A percentile compares a stretch with the other conserved stretches of the same genome.
phyloP scores from a whole-genome alignment of 2,113 vertebrate species.

The Gadus chalcogrammus region DNA sequence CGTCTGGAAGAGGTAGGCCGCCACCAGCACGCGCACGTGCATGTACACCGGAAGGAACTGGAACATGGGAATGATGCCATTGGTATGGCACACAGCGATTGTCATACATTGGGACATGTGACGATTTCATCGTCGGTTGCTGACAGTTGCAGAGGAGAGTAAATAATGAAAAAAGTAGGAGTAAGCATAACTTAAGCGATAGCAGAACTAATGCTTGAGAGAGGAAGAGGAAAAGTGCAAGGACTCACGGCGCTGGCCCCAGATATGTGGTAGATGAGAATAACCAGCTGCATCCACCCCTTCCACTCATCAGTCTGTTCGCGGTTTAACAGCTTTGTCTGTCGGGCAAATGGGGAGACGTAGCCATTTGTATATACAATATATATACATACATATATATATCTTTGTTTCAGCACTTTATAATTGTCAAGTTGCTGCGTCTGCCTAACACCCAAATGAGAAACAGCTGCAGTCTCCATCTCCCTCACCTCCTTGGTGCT shows the following conservation, averaged over 20 bases:
- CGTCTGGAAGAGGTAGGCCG: slow-evolving; percentile 96
- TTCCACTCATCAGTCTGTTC: slow-evolving; percentile 99
- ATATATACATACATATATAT: not conserved
- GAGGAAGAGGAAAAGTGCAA: no score
- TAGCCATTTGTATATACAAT: slow-evolving; percentile 2
- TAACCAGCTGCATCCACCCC: slow-evolving; percentile 99
- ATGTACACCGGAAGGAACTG: slow-evolving; percentile 98
- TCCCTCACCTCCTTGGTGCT: slow-evolving; percentile 90
- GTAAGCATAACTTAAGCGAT: no score
- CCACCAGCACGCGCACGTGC: slow-evolving; percentile 95
- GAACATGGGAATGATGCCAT: slow-evolving; percentile 20
- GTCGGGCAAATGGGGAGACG: slow-evolving; percentile 41
- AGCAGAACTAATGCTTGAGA: no score
- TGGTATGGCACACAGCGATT: no score
- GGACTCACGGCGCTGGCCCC: slow-evolving; percentile 94
- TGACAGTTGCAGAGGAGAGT: no score
- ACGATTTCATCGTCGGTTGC: no score
- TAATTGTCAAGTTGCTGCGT: no score
- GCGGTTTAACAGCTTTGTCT: slow-evolving; percentile 94
- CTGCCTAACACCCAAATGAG: no score
- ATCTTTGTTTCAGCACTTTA: no score
- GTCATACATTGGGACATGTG: no score
- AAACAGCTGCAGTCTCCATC: no score
- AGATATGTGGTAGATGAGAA: slow-evolving; percentile 97
- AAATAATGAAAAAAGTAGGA: no score